phyloP scores from a whole-genome alignment of 2,113 vertebrate genomes.

The Burhinus oedicnemus region DNA sequence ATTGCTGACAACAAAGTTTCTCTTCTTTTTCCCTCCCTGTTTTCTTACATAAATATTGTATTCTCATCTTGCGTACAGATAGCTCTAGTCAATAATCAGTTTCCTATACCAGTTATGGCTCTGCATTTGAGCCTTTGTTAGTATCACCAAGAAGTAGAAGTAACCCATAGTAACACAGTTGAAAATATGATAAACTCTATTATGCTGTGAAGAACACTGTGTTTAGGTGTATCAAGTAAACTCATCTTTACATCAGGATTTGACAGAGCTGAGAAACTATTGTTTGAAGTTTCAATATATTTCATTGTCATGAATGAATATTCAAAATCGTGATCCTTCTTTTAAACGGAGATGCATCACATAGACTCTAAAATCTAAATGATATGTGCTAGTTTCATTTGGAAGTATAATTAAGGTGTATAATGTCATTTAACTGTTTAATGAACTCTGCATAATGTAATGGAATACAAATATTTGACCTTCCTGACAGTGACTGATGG shows the following conservation, averaged over 20 bases:
- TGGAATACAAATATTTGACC: conserved; percentile 83
- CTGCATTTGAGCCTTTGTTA: background rate
- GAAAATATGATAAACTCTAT: background rate
- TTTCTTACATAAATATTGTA: background rate
- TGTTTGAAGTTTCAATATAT: background rate
- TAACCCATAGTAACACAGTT: background rate
- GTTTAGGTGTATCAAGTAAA: background rate
- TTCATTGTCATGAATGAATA: background rate
- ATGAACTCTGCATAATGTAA: conserved; percentile 73
- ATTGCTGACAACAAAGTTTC: background rate
- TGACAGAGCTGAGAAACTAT: background rate
- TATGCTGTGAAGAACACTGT: background rate
- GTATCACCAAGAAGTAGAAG: background rate
- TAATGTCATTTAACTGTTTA: conserved; percentile 80
- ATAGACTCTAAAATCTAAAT: conserved; percentile 55
- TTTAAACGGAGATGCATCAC: conserved; percentile 51
- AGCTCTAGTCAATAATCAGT: background rate
- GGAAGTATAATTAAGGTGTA: conserved; percentile 73
- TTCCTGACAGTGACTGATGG: conserved; percentile 84
- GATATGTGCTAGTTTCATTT: conserved; percentile 68
- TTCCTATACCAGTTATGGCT: background rate
- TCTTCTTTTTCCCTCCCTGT: background rate
- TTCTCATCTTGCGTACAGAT: background rate
- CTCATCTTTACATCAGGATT: background rate
- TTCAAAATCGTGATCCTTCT: conserved; percentile 22